Evolutionary conservation across 2,888 invertebrate species (phyloP), one percentile per base, ranked within the genome.

Genomic region (Pilophorus perplexus): DNA sequence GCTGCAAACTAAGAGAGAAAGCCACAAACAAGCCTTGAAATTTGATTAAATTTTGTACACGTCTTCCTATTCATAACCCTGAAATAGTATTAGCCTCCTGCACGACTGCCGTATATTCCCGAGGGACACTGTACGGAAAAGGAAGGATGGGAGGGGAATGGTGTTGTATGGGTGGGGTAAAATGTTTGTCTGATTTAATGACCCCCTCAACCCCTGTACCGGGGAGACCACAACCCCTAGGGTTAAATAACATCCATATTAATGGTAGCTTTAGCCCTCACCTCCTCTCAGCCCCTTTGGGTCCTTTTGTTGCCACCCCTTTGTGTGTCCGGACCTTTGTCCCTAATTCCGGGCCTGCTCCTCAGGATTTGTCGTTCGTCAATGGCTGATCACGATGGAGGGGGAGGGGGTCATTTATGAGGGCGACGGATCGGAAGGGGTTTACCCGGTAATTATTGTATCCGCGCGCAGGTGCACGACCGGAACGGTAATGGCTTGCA

Each of bases 231-330:
- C 44, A 4, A 20, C 12, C 44, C 10, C 20, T n/a, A 10, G 20
- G 20, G 20, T 44, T 42, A n/a, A 42, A 44, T 44, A 44, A 44
- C 20, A 44, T 44, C 44, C 44, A 44, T 44, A 44, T 46, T 23
- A 46, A 46, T 46, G 22, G 46, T 46, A 12, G 20, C 6, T 14
- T 10, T 5, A 4, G 12, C 14, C 8, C 12, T n/a, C n/a, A n/a
- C n/a, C n/a, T n/a, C n/a, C n/a, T n/a, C n/a, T n/a, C n/a, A n/a
- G n/a, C n/a, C n/a, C n/a, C n/a, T n/a, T n/a, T n/a, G n/a, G n/a
- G n/a, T n/a, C n/a, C n/a, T n/a, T n/a, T n/a, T n/a, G n/a, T n/a
- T n/a, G n/a, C n/a, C n/a, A n/a, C n/a, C n/a, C n/a, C n/a, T n/a
- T n/a, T n/a, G n/a, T n/a, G n/a, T n/a, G n/a, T n/a, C n/a, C 12